Evolutionary conservation across 2,113 vertebrate genomes (phyloP).

Genomic region (Merops nubicus): DNA sequence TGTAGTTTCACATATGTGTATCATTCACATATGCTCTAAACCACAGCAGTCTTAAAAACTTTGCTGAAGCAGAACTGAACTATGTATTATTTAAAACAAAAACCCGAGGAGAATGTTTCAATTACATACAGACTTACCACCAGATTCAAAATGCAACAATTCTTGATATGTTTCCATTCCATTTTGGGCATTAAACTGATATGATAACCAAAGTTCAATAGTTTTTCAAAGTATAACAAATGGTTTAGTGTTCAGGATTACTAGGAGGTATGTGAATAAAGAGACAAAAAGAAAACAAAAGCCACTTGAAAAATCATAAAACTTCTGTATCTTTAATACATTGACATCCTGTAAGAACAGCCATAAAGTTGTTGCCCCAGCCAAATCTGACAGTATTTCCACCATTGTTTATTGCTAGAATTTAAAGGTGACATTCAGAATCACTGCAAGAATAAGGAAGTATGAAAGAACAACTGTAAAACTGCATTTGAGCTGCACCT

Average conservation of each 20-base stretch:
- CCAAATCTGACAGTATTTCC: background rate
- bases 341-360: background rate
- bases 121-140: background rate
- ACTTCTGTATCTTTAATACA: background rate
- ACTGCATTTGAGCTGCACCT: background rate
- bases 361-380: too few species aligned
- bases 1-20: background rate
- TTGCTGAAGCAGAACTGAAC: background rate
- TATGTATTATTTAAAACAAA: background rate
- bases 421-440: background rate
- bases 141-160: background rate
- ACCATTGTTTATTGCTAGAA: background rate
- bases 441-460: background rate
- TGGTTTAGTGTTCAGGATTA: background rate
- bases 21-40: background rate
- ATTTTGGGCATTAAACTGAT: background rate
- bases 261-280: background rate
- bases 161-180: accelerated
- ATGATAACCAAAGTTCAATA: background rate
- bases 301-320: background rate
- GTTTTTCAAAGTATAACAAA: background rate
- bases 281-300: background rate
- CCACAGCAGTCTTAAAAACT: background rate
- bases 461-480: background rate
- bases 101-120: background rate